These are phyloP conservation scores for Drosophila navojoa DNA, from an alignment of 1,140 invertebrate species.

Conservation along the genomic window DNA sequence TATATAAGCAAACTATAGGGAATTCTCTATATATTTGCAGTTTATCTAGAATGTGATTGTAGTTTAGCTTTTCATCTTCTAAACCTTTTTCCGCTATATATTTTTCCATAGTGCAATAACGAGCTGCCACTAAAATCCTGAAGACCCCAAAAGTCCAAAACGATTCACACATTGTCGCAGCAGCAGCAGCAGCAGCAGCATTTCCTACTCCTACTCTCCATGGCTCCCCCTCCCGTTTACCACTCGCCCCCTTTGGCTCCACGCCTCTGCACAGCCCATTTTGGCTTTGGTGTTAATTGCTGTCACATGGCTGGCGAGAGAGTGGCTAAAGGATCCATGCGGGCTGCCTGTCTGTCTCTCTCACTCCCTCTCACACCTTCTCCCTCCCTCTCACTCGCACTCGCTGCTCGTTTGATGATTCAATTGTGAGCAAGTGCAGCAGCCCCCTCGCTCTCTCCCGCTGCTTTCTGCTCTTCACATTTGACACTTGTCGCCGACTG, in stretches of 20 bases:
- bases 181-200: no score
- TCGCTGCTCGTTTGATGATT: conserved; percentile 58
- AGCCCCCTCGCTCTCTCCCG: background rate
- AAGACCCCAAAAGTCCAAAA: conserved; percentile 1
- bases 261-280: conserved; percentile 16
- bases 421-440: conserved; percentile 63
- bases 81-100: background rate
- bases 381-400: background rate
- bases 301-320: conserved; percentile 73
- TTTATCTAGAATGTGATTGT: no score
- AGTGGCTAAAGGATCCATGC: conserved; percentile 59
- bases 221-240: background rate
- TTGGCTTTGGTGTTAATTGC: conserved; percentile 76
- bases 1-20: no score
- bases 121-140: conserved; percentile 44
- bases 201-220: no score
- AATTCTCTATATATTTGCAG: no score
- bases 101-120: conserved; percentile 22
- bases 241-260: background rate
- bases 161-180: conserved; percentile 4
- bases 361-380: conserved; percentile 3
- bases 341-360: conserved; percentile 16
- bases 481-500: conserved; percentile 43
- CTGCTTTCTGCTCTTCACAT: background rate
- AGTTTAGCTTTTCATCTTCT: no score